Evolutionary conservation across 2,888 invertebrate genomes (phyloP).

Genomic region (Tanytarsus gracilentus): DNA sequence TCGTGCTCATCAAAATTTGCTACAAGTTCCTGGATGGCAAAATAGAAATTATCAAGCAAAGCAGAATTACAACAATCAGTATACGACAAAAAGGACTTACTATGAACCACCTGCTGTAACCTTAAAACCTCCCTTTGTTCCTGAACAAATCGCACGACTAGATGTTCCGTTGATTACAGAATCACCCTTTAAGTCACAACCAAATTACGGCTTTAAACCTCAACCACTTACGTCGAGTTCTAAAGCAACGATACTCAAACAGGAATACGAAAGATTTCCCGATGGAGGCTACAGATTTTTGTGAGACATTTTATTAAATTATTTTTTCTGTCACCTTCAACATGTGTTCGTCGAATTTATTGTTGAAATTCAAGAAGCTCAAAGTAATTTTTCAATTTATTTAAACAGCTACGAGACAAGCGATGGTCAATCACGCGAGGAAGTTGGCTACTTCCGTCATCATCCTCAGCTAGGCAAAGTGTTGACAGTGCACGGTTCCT

Average conservation of each 20-base stretch:
- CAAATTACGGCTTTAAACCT: too few species aligned
- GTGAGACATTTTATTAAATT: slow-evolving; percentile 1
- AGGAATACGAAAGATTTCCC: background rate
- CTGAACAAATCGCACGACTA: too few species aligned
- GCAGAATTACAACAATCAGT: too few species aligned
- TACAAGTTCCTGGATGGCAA: too few species aligned
- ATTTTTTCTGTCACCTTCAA: background rate
- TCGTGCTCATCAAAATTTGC: too few species aligned
- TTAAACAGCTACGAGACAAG: slow-evolving; percentile 9
- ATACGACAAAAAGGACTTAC: too few species aligned
- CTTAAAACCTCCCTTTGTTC: too few species aligned
- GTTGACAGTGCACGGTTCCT: slow-evolving; percentile 4
- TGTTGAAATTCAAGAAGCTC: background rate
- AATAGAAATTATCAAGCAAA: too few species aligned
- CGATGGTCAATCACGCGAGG: slow-evolving; percentile 15
- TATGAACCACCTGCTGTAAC: too few species aligned
- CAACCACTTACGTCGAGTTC: too few species aligned
- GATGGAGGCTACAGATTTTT: slow-evolving; percentile 20
- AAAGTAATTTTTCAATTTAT: background rate
- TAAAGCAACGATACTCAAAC: background rate
- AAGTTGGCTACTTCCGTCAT: slow-evolving; percentile 5
- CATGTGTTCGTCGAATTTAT: background rate
- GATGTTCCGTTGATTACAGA: too few species aligned
- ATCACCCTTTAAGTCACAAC: too few species aligned
- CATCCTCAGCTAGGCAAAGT: slow-evolving; percentile 1